Base-by-base conservation (phyloP, 2,113 vertebrate genomes). In the Pyxicephalus adspersus region DNA sequence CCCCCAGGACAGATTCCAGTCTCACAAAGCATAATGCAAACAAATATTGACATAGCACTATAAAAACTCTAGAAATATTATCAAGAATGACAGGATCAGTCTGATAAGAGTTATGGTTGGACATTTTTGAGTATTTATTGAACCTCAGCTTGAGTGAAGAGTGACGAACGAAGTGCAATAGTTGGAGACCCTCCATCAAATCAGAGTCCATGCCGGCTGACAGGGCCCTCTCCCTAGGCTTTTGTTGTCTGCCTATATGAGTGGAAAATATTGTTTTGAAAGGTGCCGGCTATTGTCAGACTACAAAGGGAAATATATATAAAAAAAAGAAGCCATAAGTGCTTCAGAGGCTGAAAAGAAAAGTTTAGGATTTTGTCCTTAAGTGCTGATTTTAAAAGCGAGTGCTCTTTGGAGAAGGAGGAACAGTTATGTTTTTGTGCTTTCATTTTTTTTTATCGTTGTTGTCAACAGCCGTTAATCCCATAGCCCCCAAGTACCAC, bases 221-320 rank as follows among this genome's bases (percentile, higher is more conserved):
- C 51, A 34, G 22, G 15, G 17, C 76, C 4, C 51, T 66, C 64
- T 67, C 76, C 20, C 16, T 26, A 9, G 52, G 52, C 76, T 68
- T 73, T 68, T 58, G 52, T 78, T 78, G 64, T 67, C 52, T 45
- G 50, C 28, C 22, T 26, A 5, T 19, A 78, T 45, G n/a, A 55
- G 22, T 18, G 29, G 67, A 78, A 78, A 58, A 57, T 65, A 25
- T 78, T 68, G 63, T 50, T 78, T 67, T 67, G 76, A 68, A 55
- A 52, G 22, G 55, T 78, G 51, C 58, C 58, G 64, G 55, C 76
- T 78, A 68, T 60, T 67, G 76, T 68, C 76, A 67, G 76, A 67
- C 51, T 58, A 45, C 64, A 68, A 78, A 78, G 45, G 73, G 28
- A 25, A 11, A 50, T 17, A 15, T 25, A n/a, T 58, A 73, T 23